Evolutionary conservation across 1,140 invertebrate species (phyloP).

Genomic region (Nomia melanderi): DNA sequence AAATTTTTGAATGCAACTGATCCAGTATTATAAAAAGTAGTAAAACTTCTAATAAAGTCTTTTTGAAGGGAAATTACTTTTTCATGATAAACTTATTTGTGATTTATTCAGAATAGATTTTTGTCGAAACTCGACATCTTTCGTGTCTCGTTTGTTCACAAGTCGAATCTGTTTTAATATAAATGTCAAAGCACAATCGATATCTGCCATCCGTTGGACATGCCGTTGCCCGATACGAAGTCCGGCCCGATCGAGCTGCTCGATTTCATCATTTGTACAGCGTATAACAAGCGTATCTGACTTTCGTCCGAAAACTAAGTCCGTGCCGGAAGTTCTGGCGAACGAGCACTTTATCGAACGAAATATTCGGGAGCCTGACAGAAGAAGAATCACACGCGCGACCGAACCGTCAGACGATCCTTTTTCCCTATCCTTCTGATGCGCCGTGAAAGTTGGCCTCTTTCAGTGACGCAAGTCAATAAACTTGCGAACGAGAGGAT

Average conservation of each 20-base stretch:
- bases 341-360: conserved; percentile 23
- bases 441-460: not conserved
- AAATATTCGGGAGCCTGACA: conserved; percentile 21
- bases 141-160: conserved; percentile 40
- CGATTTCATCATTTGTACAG: conserved; percentile 41
- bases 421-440: not conserved
- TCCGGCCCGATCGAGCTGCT: conserved; percentile 2
- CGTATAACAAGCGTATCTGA: conserved; percentile 20
- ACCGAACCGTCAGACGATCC: conserved; percentile 5
- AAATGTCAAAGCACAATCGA: conserved; percentile 59
- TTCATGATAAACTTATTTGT: conserved; percentile 25
- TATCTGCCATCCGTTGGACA: conserved; percentile 50
- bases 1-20: too few relatives aligned
- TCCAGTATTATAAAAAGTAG: too few relatives aligned
- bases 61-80: conserved; percentile 20
- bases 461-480: conserved; percentile 22
- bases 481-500: conserved; percentile 12
- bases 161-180: conserved; percentile 57
- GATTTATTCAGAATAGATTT: conserved; percentile 34
- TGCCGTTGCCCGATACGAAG: not conserved
- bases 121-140: conserved; percentile 37
- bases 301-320: conserved; percentile 26
- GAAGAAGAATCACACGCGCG: conserved; percentile 27
- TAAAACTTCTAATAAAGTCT: too few relatives aligned
- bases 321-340: conserved; percentile 18